Conservation (phyloP, 2,888 invertebrate species). For the Trissolcus japonicus region DNA sequence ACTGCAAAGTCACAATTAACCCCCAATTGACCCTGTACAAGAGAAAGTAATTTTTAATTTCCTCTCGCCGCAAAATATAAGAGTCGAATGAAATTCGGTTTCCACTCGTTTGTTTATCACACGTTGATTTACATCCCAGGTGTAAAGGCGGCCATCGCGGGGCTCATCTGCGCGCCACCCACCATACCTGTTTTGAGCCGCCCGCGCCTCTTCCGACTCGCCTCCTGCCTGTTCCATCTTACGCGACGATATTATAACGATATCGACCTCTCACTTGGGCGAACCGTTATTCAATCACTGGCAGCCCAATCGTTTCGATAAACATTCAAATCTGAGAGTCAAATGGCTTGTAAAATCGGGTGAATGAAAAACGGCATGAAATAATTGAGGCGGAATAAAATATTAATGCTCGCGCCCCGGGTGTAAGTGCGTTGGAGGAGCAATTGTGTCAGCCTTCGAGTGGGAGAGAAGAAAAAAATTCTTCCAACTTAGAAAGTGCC, state of each 20-base stretch:
- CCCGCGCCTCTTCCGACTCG: conserved; percentile 32
- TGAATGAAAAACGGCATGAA: conserved; percentile 29
- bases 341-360: conserved; percentile 32
- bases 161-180: conserved; percentile 54
- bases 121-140: conserved; percentile 34
- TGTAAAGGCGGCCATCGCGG: conserved; percentile 18
- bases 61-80: too few species aligned
- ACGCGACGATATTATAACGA: conserved; percentile 32
- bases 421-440: conserved; percentile 24
- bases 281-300: conserved; percentile 46
- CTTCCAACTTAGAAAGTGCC: too few species aligned
- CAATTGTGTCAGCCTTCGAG: conserved; percentile 18
- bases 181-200: conserved; percentile 52
- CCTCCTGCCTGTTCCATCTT: conserved; percentile 10
- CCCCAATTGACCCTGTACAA: too few species aligned
- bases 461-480: neutral
- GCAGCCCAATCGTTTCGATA: conserved; percentile 32
- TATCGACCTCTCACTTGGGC: conserved; percentile 15
- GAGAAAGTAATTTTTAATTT: too few species aligned
- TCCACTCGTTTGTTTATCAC: conserved; percentile 18
- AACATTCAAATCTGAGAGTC: conserved; percentile 28
- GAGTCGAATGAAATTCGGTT: neutral
- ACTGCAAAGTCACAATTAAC: too few species aligned
- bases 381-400: conserved; percentile 37
- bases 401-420: conserved; percentile 17